A percentile compares a stretch with the other conserved stretches of the same genome.
These are phyloP conservation scores for Bovichtus variegatus DNA, from an alignment of 2,797 vertebrate species.

Conservation along the genomic window DNA sequence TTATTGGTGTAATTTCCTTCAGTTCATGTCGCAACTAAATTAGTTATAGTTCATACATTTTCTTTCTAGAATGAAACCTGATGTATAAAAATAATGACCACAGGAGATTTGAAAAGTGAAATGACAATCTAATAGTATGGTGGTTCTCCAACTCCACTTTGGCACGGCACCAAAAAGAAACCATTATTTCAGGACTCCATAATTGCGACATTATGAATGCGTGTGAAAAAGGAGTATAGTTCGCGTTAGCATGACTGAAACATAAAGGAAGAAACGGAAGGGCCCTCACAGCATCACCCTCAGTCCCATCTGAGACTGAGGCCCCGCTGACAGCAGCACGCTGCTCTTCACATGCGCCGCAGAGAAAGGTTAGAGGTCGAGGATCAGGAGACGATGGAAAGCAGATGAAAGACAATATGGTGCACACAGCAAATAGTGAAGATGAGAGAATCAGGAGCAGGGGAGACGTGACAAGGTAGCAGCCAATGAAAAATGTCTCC, in stretches of 20 bases:
- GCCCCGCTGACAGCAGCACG: not conserved
- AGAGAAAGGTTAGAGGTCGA: not conserved
- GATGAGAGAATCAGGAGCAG: not conserved
- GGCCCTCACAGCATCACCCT: not conserved
- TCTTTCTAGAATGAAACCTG: not conserved
- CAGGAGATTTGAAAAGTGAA: not conserved
- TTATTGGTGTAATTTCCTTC: not conserved
- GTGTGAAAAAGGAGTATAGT: not conserved
- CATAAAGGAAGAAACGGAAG: not conserved
- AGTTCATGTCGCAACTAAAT: not conserved
- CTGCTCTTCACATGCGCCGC: not conserved
- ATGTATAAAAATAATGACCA: not conserved
- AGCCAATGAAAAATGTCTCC: constrained; percentile 1
- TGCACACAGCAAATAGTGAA: not conserved
- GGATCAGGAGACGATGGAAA: not conserved
- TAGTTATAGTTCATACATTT: not conserved
- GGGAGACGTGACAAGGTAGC: not conserved
- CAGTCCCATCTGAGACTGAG: not conserved
- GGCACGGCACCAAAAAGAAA: not conserved
- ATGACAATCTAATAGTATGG: not conserved
- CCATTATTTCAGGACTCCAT: not conserved
- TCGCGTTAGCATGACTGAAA: not conserved
- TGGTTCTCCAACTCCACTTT: not conserved
- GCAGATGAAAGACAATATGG: not conserved
- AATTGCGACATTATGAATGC: not conserved